Percentiles rank a stretch among this genome's conserved stretches.
Evolutionary conservation across 2,113 vertebrate genomes (phyloP).

Genomic region (Seriola quinqueradiata): DNA sequence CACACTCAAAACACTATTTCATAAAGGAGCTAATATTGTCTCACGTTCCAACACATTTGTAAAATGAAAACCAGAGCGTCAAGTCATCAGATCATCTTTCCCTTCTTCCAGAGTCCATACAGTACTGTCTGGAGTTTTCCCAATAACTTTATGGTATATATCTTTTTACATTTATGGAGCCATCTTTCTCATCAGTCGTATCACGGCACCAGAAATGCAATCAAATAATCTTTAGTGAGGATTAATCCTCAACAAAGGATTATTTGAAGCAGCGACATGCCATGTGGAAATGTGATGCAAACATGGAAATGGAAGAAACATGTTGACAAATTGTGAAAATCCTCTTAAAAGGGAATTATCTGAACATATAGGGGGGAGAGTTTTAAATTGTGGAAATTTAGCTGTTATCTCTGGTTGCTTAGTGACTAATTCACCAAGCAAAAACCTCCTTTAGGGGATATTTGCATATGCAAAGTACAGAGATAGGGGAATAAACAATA

Average conservation of each 20-base stretch:
- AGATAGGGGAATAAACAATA: constrained; percentile 59
- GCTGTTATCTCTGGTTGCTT: constrained; percentile 62
- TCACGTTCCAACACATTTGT: not conserved
- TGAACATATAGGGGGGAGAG: constrained; percentile 26
- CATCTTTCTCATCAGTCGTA: not conserved
- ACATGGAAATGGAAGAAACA: constrained; percentile 10
- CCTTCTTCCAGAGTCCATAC: not conserved
- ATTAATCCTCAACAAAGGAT: constrained; percentile 14
- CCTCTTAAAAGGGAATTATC: constrained; percentile 37
- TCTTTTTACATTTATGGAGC: not conserved
- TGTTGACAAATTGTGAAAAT: constrained; percentile 38
- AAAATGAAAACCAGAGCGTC: not conserved
- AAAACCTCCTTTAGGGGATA: constrained; percentile 36
- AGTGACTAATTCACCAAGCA: constrained; percentile 59
- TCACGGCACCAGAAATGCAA: not conserved
- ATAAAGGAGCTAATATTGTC: not conserved
- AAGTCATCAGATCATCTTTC: not conserved
- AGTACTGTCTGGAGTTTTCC: no score
- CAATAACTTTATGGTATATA: not conserved
- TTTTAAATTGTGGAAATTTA: constrained; percentile 29
- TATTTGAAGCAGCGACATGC: not conserved
- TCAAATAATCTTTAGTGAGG: not conserved
- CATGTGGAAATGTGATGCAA: constrained; percentile 20
- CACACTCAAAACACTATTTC: not conserved
- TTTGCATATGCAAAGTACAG: constrained; percentile 72